Evolutionary conservation across 30 jellyfish, hydroid and myxozoan species (phyloP), one percentile per base, ranked within the genome.

Genomic region (Catostylus mosaicus): DNA sequence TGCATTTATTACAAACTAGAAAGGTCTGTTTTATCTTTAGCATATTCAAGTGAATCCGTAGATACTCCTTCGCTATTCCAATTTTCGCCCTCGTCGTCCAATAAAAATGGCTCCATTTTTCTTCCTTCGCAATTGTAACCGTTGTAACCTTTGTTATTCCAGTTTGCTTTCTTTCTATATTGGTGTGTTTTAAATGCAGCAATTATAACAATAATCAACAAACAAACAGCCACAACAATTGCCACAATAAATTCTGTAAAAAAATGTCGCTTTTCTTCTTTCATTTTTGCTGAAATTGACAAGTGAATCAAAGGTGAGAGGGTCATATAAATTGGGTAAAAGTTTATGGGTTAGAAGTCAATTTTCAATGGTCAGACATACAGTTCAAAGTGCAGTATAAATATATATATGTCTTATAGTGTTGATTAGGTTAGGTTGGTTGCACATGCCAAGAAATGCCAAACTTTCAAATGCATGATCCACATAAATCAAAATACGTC

Each of bases 81-180:
- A 20, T 81, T 83, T 3, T 52, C 91, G 4, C 35, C 77, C 1
- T 82, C 92, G 52, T 76, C 35, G 30, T 82, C 86, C 26, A 82
- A 52, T 57, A 82, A 20, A 72, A 82, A 82, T 43, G 92, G 86
- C 37, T 82, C 92, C 73, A 57, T 43, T n/a, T 68, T 68, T 70
- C 75, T 82, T 40, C 20, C 70, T 16, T 73, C 71, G 29, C 59
- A 26, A 0, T 75, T 57, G 38, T 70, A 75, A 30, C 80, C 86
- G 47, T 56, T 82, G 23, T 12, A 12, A 22, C 90, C 90, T 9
- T 40, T 26, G 37, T 67, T 72, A 9, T 59, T 50, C 92, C 92
- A 68, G 63, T 54, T 11, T 14, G 65, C 86, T 69, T 48, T 37
- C 43, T 26, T 64, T 45, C 66, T 63, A 37, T 35, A 34, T 8